Evolutionary conservation across 2,113 vertebrate species (phyloP).

Genomic region (cat (Felis catus)): DNA sequence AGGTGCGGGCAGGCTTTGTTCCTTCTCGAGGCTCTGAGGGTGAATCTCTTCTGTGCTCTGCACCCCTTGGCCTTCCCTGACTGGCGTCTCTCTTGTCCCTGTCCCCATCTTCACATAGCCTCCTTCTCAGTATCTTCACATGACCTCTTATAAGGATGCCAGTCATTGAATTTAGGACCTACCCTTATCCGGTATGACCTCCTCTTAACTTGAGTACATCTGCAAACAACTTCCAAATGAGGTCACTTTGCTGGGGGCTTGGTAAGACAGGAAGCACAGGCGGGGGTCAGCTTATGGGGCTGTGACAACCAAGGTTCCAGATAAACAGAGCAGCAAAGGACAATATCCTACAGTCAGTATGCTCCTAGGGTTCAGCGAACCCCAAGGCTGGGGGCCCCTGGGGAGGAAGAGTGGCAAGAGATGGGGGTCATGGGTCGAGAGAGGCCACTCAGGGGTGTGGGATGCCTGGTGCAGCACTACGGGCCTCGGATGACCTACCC

Average conservation of each 20-base stretch:
- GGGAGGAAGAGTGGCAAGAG: background rate
- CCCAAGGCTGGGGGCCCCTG: too few species aligned
- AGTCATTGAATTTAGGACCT: background rate
- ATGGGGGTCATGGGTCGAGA: background rate
- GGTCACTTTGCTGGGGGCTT: background rate
- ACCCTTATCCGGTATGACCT: background rate
- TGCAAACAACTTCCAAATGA: background rate
- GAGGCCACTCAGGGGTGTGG: background rate
- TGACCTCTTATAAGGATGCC: background rate
- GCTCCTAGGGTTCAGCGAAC: background rate
- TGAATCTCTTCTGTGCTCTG: background rate
- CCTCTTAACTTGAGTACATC: background rate
- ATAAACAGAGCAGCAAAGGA: background rate
- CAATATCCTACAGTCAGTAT: rapidly evolving
- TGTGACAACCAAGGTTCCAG: background rate
- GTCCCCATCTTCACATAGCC: background rate
- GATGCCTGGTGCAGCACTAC: background rate
- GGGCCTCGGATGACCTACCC: background rate
- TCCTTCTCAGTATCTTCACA: background rate
- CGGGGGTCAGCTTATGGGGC: background rate
- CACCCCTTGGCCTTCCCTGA: too few species aligned
- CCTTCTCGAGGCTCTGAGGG: background rate
- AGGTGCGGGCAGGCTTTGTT: background rate
- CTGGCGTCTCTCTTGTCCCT: background rate
- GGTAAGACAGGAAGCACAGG: background rate